These are phyloP conservation scores for Myiotriccus ornatus DNA, from an alignment of 2,797 vertebrate genomes.

Conservation along the genomic window DNA sequence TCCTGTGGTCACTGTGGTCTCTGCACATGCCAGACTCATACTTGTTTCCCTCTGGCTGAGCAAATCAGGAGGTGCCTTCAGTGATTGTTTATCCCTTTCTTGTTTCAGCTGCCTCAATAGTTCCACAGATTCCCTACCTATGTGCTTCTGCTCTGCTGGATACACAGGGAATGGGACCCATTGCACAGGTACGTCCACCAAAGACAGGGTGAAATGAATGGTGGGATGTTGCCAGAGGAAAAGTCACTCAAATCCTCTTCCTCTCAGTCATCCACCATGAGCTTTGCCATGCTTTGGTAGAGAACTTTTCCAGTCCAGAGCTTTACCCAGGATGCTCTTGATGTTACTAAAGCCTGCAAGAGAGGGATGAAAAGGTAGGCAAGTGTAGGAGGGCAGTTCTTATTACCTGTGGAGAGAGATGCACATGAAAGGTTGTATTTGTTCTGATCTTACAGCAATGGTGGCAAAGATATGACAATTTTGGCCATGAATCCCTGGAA, in stretches of 20 bases:
- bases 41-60: neutral
- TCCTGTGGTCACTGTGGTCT: neutral
- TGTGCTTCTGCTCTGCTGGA: conserved; percentile 86
- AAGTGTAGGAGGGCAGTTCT: neutral
- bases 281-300: neutral
- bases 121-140: conserved; percentile 59
- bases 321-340: neutral
- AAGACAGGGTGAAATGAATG: neutral
- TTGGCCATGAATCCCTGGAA: neutral
- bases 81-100: neutral
- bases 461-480: neutral
- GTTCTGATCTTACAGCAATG: neutral
- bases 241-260: neutral
- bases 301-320: neutral
- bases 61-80: neutral
- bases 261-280: neutral
- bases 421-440: neutral
- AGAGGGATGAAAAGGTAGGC: neutral
- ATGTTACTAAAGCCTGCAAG: neutral
- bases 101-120: conserved; percentile 84
- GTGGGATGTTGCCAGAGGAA: neutral
- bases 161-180: conserved; percentile 87
- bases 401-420: neutral
- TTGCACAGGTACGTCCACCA: conserved; percentile 82
- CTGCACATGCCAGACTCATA: neutral